phyloP scores from a whole-genome alignment of 2,113 vertebrate genomes.

The Cygnus buccinator region DNA sequence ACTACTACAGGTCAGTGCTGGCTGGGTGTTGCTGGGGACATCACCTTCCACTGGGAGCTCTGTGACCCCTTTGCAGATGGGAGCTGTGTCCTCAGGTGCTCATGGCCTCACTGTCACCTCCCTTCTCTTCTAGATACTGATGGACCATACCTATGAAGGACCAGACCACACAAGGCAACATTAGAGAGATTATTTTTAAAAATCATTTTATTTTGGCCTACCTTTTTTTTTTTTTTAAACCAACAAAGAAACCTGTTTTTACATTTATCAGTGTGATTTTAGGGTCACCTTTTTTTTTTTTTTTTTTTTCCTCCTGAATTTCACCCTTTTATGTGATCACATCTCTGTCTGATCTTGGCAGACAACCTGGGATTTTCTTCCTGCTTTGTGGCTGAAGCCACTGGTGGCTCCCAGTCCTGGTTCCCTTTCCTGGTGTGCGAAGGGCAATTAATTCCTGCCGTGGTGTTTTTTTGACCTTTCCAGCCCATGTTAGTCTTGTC shows the following conservation, averaged over 20 bases:
- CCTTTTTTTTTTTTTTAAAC: background rate
- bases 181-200: conserved; percentile 80
- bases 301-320: background rate
- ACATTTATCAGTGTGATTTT: conserved; percentile 55
- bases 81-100: background rate
- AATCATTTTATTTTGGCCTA: conserved; percentile 73
- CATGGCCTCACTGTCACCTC: background rate
- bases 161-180: conserved; percentile 78
- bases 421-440: conserved; percentile 41
- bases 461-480: conserved; percentile 14
- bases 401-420: conserved; percentile 56
- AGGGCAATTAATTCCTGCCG: conserved; percentile 54
- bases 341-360: conserved; percentile 69
- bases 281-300: conserved; percentile 36
- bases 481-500: conserved; percentile 46
- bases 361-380: conserved; percentile 67
- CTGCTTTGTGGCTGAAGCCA: conserved; percentile 70
- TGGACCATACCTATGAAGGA: conserved; percentile 72
- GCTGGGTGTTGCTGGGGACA: background rate
- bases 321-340: background rate
- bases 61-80: background rate
- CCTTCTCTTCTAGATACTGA: conserved; percentile 79
- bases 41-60: background rate
- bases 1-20: conserved; percentile 82
- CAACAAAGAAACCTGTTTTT: background rate